A percentile compares a stretch with the other conserved stretches of the same genome.
These are phyloP conservation scores for Atopsyche davidsoni DNA, from an alignment of 1,140 invertebrate genomes.

Conservation along the genomic window DNA sequence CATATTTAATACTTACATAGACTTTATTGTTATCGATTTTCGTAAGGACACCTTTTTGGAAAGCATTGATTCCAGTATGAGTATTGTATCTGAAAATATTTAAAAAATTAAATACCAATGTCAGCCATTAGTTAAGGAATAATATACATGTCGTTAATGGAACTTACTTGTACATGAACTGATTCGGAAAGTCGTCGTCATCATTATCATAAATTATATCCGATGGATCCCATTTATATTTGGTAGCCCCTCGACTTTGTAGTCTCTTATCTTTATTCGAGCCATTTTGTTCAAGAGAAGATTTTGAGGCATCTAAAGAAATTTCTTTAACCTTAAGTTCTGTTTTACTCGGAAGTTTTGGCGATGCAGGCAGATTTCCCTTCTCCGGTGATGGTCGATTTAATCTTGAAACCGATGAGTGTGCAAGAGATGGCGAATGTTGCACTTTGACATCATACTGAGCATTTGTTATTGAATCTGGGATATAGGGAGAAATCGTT, in stretches of 20 bases:
- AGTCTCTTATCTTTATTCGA: too few species aligned
- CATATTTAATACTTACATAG: slow-evolving; percentile 27
- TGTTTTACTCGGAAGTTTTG: too few species aligned
- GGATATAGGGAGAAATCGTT: slow-evolving; percentile 22
- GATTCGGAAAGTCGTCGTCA: slow-evolving; percentile 8
- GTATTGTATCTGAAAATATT: slow-evolving; percentile 54
- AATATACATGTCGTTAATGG: background rate
- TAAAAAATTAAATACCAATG: slow-evolving; percentile 2
- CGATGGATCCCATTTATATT: slow-evolving; percentile 17
- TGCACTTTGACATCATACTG: too few species aligned
- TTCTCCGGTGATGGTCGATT: too few species aligned
- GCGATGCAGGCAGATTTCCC: too few species aligned
- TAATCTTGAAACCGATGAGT: too few species aligned
- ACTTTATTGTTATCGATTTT: slow-evolving; percentile 41
- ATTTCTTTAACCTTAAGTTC: too few species aligned
- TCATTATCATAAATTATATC: slow-evolving; percentile 12
- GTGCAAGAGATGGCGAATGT: too few species aligned
- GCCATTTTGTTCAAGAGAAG: too few species aligned
- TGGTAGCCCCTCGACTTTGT: slow-evolving; percentile 17
- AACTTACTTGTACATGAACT: slow-evolving; percentile 27
- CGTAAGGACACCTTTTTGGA: slow-evolving; percentile 53
- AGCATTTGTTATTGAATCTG: too few species aligned
- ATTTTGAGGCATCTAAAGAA: too few species aligned
- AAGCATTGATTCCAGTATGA: slow-evolving; percentile 55
- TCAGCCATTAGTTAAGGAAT: background rate